Evolutionary conservation across 2,888 invertebrate species (phyloP), one percentile per base, ranked within the genome.

Genomic region (Steinernema scapterisci): DNA sequence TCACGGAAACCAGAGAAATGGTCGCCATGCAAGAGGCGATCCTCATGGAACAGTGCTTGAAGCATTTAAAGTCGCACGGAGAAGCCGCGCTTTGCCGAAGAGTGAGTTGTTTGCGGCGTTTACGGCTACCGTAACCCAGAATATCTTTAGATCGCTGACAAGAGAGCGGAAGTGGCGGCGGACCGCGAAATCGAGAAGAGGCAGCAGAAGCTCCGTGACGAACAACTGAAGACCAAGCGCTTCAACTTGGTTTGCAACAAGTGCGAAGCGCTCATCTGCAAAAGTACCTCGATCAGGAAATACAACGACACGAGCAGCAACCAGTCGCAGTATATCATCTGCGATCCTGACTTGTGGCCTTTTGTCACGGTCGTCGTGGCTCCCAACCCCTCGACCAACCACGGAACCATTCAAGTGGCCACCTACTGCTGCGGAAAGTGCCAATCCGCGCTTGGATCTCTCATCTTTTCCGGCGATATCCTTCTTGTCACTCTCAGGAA

Each of bases 1-100:
- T 54, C 6, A 75, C 83, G 7, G 81, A 80, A 25, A 25, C 31
- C 16, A 25, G 19, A n/a, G 63, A 63, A 25, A 63, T 63, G 63
- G 7, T 27, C 25, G 63, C 63, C 16, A 31, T 63, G 31, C 27
- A 38, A n/a, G 63, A 63, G 27, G 63, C 63, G 63, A 31, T 31
- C 16, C 63, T 63, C n/a, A 63, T 63, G 63, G 63, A 63, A 5
- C 63, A 16, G 16, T 63, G 63, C 19, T 27, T 63, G 63, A 31
- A 31, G 63, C 16, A 63, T 27, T n/a, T 63, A 9, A 63, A 25
- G 63, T 25, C 63, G 63, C 63, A 38, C 13, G 63, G 63, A n/a
- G 63, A 63, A 16, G 63, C 19, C 16, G 63, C 63, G 3, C 13
- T 63, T 6, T 16, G 23, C 13, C 31, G 63, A 63, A 9, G 63